Evolutionary conservation across 2,888 invertebrate species (phyloP).

Genomic region (Ganaspis brasiliensis): DNA sequence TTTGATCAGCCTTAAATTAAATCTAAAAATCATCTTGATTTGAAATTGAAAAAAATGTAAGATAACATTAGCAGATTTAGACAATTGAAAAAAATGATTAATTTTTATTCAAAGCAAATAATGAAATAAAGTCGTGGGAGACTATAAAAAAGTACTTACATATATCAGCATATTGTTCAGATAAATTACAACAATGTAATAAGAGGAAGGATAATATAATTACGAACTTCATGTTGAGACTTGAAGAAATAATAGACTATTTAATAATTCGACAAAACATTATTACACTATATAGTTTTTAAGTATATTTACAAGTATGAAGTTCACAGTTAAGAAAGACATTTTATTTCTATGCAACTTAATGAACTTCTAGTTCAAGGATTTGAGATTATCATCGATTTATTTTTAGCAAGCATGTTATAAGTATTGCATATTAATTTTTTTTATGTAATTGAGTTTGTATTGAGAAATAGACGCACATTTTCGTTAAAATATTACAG

Average conservation of each 20-base stretch:
- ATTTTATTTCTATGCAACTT: background rate
- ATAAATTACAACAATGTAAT: background rate
- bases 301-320: background rate
- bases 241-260: background rate
- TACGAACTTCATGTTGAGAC: constrained; percentile 3
- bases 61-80: too few species aligned
- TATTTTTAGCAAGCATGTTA: background rate
- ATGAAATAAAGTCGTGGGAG: too few species aligned
- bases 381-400: background rate
- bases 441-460: too few species aligned
- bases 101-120: too few species aligned
- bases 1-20: too few species aligned
- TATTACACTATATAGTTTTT: background rate
- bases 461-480: too few species aligned
- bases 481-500: too few species aligned
- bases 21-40: too few species aligned
- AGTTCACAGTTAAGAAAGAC: background rate
- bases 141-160: background rate
- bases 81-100: too few species aligned
- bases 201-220: background rate
- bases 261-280: background rate
- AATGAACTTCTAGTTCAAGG: constrained; percentile 5
- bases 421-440: too few species aligned
- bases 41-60: too few species aligned
- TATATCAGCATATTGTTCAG: constrained; percentile 10